These are phyloP conservation scores for Potamarius usumacintae DNA, from an alignment of 2,113 vertebrate species.

Conservation along the genomic window DNA sequence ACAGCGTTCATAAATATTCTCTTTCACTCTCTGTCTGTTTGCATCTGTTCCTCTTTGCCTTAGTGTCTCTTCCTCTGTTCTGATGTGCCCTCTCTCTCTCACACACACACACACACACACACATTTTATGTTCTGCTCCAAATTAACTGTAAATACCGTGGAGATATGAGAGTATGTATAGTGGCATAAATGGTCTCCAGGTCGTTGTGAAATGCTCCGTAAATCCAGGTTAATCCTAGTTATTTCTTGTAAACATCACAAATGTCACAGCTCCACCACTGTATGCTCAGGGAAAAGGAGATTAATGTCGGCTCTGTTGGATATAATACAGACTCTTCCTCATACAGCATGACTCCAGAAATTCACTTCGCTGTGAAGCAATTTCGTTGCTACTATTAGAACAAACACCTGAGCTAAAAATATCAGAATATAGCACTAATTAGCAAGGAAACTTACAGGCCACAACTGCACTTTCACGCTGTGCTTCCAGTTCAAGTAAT, in stretches of 20 bases:
- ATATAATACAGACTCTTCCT: not conserved
- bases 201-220: constrained; percentile 14
- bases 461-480: not conserved
- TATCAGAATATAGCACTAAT: not conserved
- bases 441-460: not conserved
- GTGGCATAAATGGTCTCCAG: constrained; percentile 16
- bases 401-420: not conserved
- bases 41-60: constrained; percentile 32
- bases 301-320: not conserved
- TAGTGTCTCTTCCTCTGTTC: constrained; percentile 51
- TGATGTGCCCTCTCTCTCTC: not conserved
- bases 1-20: constrained; percentile 9
- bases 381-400: not conserved
- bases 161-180: constrained; percentile 13
- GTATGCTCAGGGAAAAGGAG: not conserved
- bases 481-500: not conserved
- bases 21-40: constrained; percentile 51
- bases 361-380: not conserved
- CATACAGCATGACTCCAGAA: not conserved
- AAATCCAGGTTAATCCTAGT: constrained; percentile 48
- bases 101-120: not conserved
- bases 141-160: not conserved
- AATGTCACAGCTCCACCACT: constrained; percentile 36
- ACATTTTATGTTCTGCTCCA: constrained; percentile 13
- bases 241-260: constrained; percentile 35